A percentile compares a stretch with the other conserved stretches of the same genome.
Conservation (phyloP, 1,140 invertebrate genomes). For the Zaprionus lachaisei region DNA sequence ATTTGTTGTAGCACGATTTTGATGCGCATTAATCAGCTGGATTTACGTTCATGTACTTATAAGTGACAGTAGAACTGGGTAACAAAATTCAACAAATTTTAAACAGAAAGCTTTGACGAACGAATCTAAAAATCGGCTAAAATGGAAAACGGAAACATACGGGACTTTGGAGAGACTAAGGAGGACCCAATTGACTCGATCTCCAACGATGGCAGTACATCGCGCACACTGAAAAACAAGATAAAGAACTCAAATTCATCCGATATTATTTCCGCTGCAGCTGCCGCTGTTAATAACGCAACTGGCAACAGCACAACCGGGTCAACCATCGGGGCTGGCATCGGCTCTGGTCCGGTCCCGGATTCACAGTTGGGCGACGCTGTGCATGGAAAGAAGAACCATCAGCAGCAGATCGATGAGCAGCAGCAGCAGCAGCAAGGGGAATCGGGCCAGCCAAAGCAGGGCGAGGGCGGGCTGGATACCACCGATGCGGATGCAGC, state of each 20-base stretch:
- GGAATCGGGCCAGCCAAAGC: background rate
- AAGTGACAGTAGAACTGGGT: slow-evolving; percentile 55
- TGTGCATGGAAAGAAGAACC: background rate
- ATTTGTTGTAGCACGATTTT: background rate
- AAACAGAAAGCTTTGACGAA: slow-evolving; percentile 43
- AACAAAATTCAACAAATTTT: slow-evolving; percentile 63
- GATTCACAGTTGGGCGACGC: background rate
- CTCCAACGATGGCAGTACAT: slow-evolving; percentile 29
- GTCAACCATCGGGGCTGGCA: background rate
- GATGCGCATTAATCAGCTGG: slow-evolving; percentile 15
- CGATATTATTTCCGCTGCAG: slow-evolving; percentile 1
- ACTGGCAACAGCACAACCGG: background rate
- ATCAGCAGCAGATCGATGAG: slow-evolving; percentile 13
- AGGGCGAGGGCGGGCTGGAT: background rate
- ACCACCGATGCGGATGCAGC: background rate
- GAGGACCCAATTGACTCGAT: slow-evolving; percentile 42
- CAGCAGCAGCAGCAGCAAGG: background rate
- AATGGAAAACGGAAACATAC: slow-evolving; percentile 52
- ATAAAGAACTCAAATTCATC: slow-evolving; percentile 12
- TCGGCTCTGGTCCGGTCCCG: background rate
- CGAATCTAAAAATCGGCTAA: slow-evolving; percentile 32
- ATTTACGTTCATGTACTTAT: background rate
- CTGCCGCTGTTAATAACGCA: background rate
- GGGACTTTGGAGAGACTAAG: slow-evolving; percentile 37
- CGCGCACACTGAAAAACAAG: slow-evolving; percentile 20